Percentiles rank a stretch among this genome's conserved stretches.
Evolutionary conservation across 2,113 vertebrate species (phyloP).

Genomic region (Podarcis muralis): DNA sequence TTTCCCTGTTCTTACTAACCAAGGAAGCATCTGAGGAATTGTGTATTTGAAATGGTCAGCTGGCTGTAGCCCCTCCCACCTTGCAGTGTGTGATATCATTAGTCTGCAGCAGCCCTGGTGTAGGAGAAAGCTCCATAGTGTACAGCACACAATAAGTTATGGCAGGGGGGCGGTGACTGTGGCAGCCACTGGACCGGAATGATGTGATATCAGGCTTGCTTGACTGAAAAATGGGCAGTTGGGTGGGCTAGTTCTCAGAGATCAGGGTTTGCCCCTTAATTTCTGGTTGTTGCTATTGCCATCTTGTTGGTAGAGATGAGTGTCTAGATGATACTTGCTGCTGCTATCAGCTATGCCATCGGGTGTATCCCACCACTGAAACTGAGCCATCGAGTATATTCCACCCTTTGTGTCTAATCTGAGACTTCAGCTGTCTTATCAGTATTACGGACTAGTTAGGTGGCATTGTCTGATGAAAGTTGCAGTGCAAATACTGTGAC

Average conservation of each 20-base stretch:
- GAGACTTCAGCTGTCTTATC: slow-evolving; percentile 18
- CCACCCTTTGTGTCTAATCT: background rate
- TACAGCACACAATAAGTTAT: background rate
- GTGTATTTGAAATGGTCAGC: background rate
- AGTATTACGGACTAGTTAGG: background rate
- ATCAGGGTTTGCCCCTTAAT: background rate
- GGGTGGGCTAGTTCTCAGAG: background rate
- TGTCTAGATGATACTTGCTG: background rate
- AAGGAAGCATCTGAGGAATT: background rate
- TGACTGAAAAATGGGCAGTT: background rate
- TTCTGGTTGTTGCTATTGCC: background rate
- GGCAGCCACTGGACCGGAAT: background rate
- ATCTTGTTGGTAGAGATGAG: rapidly evolving
- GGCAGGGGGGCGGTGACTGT: too few relatives aligned
- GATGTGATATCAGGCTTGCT: background rate
- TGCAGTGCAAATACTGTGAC: background rate
- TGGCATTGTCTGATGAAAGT: background rate
- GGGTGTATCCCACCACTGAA: background rate
- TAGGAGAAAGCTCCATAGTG: background rate
- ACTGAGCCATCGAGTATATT: background rate
- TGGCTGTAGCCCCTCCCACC: background rate
- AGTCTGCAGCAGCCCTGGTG: background rate
- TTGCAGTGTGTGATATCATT: background rate
- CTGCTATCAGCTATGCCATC: slow-evolving; percentile 2
- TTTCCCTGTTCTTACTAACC: background rate